phyloP scores from a whole-genome alignment of 2,113 vertebrate species.

The Steatornis caripensis region DNA sequence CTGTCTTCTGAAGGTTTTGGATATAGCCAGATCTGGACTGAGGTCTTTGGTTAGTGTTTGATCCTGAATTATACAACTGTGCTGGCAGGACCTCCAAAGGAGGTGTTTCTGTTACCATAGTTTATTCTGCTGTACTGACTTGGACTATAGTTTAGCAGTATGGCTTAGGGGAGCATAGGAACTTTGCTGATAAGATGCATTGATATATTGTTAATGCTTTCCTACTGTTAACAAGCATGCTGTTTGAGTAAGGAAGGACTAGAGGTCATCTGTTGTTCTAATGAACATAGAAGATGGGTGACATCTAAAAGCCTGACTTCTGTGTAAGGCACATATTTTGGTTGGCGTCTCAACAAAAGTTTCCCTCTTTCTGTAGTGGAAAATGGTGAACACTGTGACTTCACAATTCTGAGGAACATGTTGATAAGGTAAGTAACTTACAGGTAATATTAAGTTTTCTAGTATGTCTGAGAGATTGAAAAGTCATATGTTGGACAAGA shows the following conservation, averaged over 20 bases:
- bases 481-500: background rate
- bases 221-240: background rate
- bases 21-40: background rate
- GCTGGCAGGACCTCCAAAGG: background rate
- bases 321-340: background rate
- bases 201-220: background rate
- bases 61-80: background rate
- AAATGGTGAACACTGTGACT: conserved; percentile 97
- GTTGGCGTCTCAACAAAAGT: background rate
- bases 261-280: background rate
- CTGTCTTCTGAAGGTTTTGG: background rate
- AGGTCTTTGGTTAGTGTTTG: background rate
- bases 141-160: background rate
- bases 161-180: background rate
- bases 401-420: conserved; percentile 98
- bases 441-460: background rate
- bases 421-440: conserved; percentile 88
- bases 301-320: background rate
- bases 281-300: background rate
- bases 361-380: conserved; percentile 79
- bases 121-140: background rate
- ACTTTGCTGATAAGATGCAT: background rate
- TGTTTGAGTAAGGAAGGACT: background rate
- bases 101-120: background rate
- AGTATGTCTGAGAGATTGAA: background rate